Percentiles rank a stretch among this genome's conserved stretches.
phyloP scores from a whole-genome alignment of 2,797 vertebrate genomes.

The Australoheros facetus region DNA sequence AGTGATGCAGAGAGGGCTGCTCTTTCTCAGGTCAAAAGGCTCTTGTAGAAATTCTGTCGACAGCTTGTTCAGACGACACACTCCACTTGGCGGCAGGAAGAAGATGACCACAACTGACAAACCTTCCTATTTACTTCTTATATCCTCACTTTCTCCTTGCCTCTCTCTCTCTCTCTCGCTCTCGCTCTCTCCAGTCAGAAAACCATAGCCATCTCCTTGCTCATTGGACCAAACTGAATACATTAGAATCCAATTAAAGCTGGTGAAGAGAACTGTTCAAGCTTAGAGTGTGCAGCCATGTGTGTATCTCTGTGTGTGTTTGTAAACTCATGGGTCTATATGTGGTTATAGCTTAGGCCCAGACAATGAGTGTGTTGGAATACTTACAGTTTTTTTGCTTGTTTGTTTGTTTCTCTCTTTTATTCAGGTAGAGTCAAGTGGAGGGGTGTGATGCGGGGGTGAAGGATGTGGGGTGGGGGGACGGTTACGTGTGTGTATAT shows the following conservation, averaged over 20 bases:
- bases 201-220: slow-evolving; percentile 67
- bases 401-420: not conserved
- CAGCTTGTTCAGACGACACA: slow-evolving; percentile 53
- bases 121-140: slow-evolving; percentile 45
- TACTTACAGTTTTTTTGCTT: not conserved
- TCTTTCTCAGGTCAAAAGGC: slow-evolving; percentile 55
- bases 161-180: not conserved
- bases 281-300: slow-evolving; percentile 40
- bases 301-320: slow-evolving; percentile 37
- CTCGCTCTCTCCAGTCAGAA: slow-evolving; percentile 36
- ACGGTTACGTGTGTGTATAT: not conserved
- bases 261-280: slow-evolving; percentile 61
- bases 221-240: slow-evolving; percentile 76
- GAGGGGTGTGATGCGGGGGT: not conserved
- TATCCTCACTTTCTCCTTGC: not conserved
- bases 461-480: not conserved
- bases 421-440: not conserved
- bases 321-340: slow-evolving; percentile 20
- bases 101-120: slow-evolving; percentile 55
- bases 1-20: not conserved
- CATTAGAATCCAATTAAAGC: slow-evolving; percentile 81
- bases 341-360: slow-evolving; percentile 18
- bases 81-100: slow-evolving; percentile 34
- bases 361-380: not conserved
- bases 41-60: slow-evolving; percentile 56